phyloP scores from a whole-genome alignment of 2,888 invertebrate species.

The Lepidocyrtoides sp. region DNA sequence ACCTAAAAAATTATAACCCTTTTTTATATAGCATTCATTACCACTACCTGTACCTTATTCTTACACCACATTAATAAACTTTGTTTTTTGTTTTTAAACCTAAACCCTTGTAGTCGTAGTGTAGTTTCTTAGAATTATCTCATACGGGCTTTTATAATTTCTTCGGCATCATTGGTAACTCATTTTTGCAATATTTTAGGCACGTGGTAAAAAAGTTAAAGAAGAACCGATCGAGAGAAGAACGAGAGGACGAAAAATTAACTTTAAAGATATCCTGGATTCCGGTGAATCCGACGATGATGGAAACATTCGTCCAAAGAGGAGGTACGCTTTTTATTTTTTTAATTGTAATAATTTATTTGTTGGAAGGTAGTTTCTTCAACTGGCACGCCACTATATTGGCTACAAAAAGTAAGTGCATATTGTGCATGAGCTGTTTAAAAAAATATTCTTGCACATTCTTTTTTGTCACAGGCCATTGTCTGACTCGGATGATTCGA shows the following conservation, averaged over 20 bases:
- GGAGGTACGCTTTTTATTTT: slow-evolving; percentile 78
- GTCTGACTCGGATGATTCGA: slow-evolving; percentile 84
- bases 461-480: slow-evolving; percentile 68
- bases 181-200: slow-evolving; percentile 62
- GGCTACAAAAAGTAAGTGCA: too few relatives aligned
- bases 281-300: slow-evolving; percentile 91
- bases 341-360: too few relatives aligned
- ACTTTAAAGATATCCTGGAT: slow-evolving; percentile 90
- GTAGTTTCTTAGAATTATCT: neutral
- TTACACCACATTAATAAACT: neutral
- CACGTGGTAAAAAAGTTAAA: slow-evolving; percentile 60
- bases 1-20: slow-evolving; percentile 70
- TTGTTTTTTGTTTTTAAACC: neutral
- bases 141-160: neutral
- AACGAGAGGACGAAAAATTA: slow-evolving; percentile 92
- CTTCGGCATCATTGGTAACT: neutral
- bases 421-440: too few relatives aligned
- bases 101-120: neutral
- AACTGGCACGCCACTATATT: too few relatives aligned
- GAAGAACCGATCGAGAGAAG: slow-evolving; percentile 88
- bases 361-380: too few relatives aligned
- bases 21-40: neutral
- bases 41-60: neutral
- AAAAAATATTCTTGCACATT: too few relatives aligned
- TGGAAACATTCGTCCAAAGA: slow-evolving; percentile 84